These are phyloP conservation scores for Nysson spinosus DNA, from an alignment of 2,888 invertebrate species.

Conservation along the genomic window DNA sequence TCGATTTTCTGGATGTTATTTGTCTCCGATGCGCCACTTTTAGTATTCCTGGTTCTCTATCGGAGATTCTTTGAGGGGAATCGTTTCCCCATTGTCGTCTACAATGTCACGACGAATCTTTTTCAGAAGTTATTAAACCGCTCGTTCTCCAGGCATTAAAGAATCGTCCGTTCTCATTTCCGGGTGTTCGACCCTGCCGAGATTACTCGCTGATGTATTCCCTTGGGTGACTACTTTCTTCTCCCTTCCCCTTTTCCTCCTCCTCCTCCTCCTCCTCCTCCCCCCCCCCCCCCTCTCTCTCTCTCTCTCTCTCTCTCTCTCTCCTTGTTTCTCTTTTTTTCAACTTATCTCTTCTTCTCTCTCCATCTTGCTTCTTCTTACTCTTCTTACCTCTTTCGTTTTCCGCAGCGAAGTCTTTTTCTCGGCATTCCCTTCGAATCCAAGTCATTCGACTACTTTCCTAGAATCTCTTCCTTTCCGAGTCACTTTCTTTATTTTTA, in stretches of 20 bases:
- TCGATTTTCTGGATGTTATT: too few species aligned
- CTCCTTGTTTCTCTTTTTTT: background rate
- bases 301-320: conserved; percentile 1
- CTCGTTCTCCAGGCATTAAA: conserved; percentile 24
- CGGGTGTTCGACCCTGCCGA: conserved; percentile 39
- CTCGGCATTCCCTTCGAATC: too few species aligned
- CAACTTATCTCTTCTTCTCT: background rate
- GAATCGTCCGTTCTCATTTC: conserved; percentile 41
- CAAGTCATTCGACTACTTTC: too few species aligned
- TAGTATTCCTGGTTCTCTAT: too few species aligned
- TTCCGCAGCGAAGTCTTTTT: too few species aligned
- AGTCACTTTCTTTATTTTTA: too few species aligned
- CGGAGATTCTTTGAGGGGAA: too few species aligned
- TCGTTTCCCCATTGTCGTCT: too few species aligned
- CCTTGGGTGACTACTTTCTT: conserved; percentile 34
- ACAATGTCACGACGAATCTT: conserved; percentile 2
- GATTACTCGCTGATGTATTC: conserved; percentile 50
- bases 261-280: background rate
- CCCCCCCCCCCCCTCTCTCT: background rate
- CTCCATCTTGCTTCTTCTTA: background rate
- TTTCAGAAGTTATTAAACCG: conserved; percentile 27
- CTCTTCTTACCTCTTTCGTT: too few species aligned
- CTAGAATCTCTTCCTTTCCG: too few species aligned
- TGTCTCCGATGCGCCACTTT: too few species aligned
- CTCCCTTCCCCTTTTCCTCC: background rate